Base-by-base conservation (phyloP, 1,140 invertebrate genomes). In the Linepithema humile region DNA sequence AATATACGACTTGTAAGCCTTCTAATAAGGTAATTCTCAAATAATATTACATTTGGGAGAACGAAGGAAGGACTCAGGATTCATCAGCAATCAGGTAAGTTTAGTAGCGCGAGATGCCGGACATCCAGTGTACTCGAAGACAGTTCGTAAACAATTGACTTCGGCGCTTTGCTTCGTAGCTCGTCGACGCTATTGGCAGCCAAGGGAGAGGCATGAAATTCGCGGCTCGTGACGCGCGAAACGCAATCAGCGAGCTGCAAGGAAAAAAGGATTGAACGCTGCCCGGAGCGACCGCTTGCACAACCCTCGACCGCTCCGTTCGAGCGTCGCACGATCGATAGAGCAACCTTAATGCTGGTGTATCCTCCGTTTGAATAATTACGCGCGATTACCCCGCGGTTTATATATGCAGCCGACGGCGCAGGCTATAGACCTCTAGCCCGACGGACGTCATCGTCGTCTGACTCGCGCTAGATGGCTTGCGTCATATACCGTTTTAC, bases 301-400 rank as follows among this genome's bases (percentile, higher is more conserved):
- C 48, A 40, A 29, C 2, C 29, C 6, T 12, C 72, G 38, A 23
- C n/a, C 40, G 55, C 12, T 64, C 23, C 48, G 20, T 38, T 84
- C 85, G 59, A 35, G 35, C 67, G 38, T 84, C 57, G 53, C 20
- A 3, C 83, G 86, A 88, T 88, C 86, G 45, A 88, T 88, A 67
- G 35, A 77, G 65, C 82, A 87, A 82, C 64, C 83, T 82, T 72
- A 88, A 85, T 87, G 78, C 62, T 70, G 60, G 50, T 29, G 62
- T 85, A 87, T 70, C 77, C 70, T 69, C 26, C 48, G 74, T 87
- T 88, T 88, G 75, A 88, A 88, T 88, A 88, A 88, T 88, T 88
- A 87, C 83, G 67, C 6, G 64, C 72, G 69, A 86, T 82, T 87
- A 80, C 65, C 72, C 35, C 26, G 55, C 32, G 57, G 59, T 77